These are phyloP conservation scores for Agapostemon virescens DNA, from an alignment of 2,888 invertebrate species.

Conservation along the genomic window DNA sequence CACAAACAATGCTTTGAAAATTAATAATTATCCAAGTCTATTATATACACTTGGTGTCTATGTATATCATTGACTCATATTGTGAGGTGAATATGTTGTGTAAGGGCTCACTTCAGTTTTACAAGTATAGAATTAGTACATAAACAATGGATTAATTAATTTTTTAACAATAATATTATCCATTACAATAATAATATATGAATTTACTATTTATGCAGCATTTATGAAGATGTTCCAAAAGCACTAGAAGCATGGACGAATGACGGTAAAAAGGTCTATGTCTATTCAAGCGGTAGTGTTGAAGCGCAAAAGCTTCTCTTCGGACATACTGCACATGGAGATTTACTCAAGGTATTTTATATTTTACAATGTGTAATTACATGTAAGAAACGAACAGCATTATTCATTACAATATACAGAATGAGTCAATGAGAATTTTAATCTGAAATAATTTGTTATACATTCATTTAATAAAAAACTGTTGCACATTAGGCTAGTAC, in stretches of 20 bases:
- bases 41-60: not conserved
- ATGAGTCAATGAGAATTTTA: not conserved
- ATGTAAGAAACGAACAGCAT: not conserved
- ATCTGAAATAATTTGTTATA: not conserved
- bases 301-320: constrained; percentile 95
- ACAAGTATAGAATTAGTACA: constrained; percentile 16
- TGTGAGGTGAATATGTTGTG: constrained; percentile 62
- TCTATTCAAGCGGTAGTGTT: constrained; percentile 96
- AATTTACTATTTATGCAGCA: constrained; percentile 81
- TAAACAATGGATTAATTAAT: not conserved
- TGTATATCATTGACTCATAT: constrained; percentile 21
- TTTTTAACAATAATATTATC: too few species aligned
- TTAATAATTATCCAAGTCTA: not conserved
- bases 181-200: constrained; percentile 14
- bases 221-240: constrained; percentile 91
- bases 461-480: not conserved
- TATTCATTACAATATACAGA: not conserved
- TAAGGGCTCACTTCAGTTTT: constrained; percentile 63
- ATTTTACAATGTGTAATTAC: not conserved
- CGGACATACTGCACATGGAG: constrained; percentile 87
- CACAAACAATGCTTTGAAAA: constrained; percentile 6
- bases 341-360: constrained; percentile 84
- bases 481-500: too few species aligned
- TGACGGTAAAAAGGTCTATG: constrained; percentile 86
- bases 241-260: constrained; percentile 88